Base-by-base conservation (phyloP, 2,113 vertebrate species). In the Stigmatopora nigra region DNA sequence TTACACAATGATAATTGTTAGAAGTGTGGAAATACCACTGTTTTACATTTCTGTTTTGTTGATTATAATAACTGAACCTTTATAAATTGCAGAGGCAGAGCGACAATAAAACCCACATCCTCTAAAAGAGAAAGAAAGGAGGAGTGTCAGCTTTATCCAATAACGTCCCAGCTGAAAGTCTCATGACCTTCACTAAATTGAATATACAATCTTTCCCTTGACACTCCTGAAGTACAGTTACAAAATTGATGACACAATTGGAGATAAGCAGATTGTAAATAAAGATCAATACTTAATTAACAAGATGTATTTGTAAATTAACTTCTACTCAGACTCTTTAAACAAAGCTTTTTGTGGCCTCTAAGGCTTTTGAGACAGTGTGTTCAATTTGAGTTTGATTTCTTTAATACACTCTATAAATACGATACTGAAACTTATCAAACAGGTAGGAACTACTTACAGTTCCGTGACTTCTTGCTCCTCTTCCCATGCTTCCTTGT, bases 401-500 rank as follows among this genome's bases (percentile, higher is more conserved):
- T 31, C 1, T 31, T 31, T 31, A 31, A 31, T 31, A 31, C n/a
- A n/a, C n/a, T n/a, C n/a, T 14, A 3, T 22, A 1, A 41, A 10
- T 41, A 41, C 9, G 5, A 41, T 7, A 41, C 9, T 41, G 9
- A 10, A 53, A 11, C 51, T 53, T 22, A 3, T 3, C 57, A 19
- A 67, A 61, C 4, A 73, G 56, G 41, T 3, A 12, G 6, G 45
- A 56, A 22, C 25, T 91, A 98, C 96, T 97, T 75, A 99, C 97
- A 99, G 90, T 79, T 98, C 96, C 0, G 95, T 93, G 45, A 99
- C 97, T 89, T 99, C 97, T 88, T 99, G 96, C 75, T 99, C 97
- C 81, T 99, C 97, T 65, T 99, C 97, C 97, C 97, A 99, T 69
- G 97, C 97, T 76, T 99, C 97, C 74, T 93, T 93, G 86, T 99